Percentiles rank a stretch among this genome's conserved stretches.
Conservation (phyloP, 2,888 invertebrate species). For the Proisotoma minuta region DNA sequence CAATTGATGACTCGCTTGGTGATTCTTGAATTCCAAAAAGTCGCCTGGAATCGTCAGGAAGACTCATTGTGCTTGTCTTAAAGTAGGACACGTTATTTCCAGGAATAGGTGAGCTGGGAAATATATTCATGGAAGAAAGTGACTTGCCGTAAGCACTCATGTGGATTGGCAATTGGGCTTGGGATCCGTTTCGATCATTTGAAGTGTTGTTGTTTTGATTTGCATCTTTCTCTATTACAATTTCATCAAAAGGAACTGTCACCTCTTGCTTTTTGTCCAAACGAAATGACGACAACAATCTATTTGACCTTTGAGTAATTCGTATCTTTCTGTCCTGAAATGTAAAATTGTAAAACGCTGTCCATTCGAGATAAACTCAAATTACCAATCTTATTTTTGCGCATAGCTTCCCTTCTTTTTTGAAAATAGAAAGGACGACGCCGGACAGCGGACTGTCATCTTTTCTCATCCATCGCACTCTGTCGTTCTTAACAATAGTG, state of each 20-base stretch:
- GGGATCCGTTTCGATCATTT: not conserved
- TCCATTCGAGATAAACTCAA: not conserved
- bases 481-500: slow-evolving; percentile 36
- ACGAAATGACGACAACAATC: slow-evolving; percentile 34
- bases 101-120: not conserved
- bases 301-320: slow-evolving; percentile 19
- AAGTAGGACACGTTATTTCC: slow-evolving; percentile 11
- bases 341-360: not conserved
- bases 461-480: slow-evolving; percentile 33
- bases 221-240: slow-evolving; percentile 27
- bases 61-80: slow-evolving; percentile 29
- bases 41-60: slow-evolving; percentile 26
- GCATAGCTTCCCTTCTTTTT: slow-evolving; percentile 27
- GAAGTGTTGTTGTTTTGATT: slow-evolving; percentile 7
- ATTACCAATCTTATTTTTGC: slow-evolving; percentile 35
- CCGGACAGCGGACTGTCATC: slow-evolving; percentile 23
- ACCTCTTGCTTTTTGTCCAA: slow-evolving; percentile 28
- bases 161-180: not conserved
- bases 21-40: slow-evolving; percentile 9
- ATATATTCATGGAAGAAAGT: slow-evolving; percentile 3
- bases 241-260: slow-evolving; percentile 38
- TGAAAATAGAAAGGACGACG: slow-evolving; percentile 27
- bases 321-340: slow-evolving; percentile 33
- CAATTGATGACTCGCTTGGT: not conserved
- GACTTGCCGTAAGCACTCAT: not conserved